Evolutionary conservation across 2,113 vertebrate genomes (phyloP).

Genomic region (Thryonomys swinderianus): DNA sequence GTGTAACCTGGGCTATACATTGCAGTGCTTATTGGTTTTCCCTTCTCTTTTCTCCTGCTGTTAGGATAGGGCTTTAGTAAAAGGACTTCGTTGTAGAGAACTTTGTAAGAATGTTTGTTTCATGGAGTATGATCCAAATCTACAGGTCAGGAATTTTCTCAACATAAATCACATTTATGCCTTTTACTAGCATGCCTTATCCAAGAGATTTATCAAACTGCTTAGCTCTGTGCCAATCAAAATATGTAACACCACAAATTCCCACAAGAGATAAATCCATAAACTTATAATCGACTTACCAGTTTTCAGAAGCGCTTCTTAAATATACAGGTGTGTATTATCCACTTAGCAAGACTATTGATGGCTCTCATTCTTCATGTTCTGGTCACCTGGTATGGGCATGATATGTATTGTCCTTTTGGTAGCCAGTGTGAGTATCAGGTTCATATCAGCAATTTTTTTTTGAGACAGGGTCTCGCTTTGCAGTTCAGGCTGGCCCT

Average conservation of each 20-base stretch:
- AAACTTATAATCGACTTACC: neutral
- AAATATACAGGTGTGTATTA: neutral
- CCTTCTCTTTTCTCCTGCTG: neutral
- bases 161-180: neutral
- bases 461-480: too few species aligned
- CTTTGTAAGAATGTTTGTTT: neutral
- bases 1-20: too few species aligned
- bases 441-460: neutral
- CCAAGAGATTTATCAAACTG: neutral
- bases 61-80: too few species aligned
- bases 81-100: neutral
- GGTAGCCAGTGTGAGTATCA: neutral
- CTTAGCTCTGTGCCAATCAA: neutral
- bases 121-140: neutral
- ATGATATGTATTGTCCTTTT: neutral
- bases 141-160: neutral
- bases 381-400: neutral
- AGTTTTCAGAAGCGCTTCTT: neutral
- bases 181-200: neutral
- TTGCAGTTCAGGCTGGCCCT: too few species aligned
- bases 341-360: neutral
- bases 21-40: neutral
- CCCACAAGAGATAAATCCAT: neutral
- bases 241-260: neutral
- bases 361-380: neutral